Percentiles rank a stretch among this genome's conserved stretches.
These are phyloP conservation scores for Caenorhabditis afra DNA, from an alignment of 2,888 invertebrate genomes.

Conservation along the genomic window DNA sequence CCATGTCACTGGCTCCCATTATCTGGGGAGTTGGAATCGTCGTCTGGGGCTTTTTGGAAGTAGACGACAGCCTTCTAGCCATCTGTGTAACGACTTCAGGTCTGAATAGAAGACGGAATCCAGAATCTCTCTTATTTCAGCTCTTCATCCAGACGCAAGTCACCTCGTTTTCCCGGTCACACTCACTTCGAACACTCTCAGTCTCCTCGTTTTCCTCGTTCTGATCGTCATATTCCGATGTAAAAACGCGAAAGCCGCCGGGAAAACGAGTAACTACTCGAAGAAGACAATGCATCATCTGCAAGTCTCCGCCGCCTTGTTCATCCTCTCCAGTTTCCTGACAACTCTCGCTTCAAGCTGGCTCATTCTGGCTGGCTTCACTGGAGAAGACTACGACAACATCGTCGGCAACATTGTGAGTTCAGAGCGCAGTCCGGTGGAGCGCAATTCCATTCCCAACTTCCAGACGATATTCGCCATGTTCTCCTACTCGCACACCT, in stretches of 20 bases:
- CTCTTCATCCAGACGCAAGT: background rate
- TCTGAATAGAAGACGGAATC: too few species aligned
- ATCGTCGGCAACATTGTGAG: background rate
- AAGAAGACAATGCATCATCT: background rate
- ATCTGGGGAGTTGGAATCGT: background rate
- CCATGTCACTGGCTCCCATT: background rate
- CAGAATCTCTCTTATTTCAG: background rate
- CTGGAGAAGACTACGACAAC: background rate
- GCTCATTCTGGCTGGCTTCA: background rate
- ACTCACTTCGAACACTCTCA: background rate
- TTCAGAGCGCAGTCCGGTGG: too few species aligned
- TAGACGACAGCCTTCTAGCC: background rate
- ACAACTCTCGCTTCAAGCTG: background rate
- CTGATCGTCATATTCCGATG: background rate
- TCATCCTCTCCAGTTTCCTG: background rate
- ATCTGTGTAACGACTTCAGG: too few species aligned
- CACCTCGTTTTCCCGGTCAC: background rate
- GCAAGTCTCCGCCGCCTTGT: background rate
- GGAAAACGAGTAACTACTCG: background rate
- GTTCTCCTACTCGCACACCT: constrained; percentile 39
- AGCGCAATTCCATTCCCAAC: too few species aligned
- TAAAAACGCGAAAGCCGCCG: background rate
- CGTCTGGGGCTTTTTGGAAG: background rate
- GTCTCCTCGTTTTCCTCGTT: background rate
- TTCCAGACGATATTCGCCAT: constrained; percentile 16